Percentiles rank a stretch among this genome's conserved stretches.
Conservation (phyloP, 2,888 invertebrate species). For the Tachina lurida region DNA sequence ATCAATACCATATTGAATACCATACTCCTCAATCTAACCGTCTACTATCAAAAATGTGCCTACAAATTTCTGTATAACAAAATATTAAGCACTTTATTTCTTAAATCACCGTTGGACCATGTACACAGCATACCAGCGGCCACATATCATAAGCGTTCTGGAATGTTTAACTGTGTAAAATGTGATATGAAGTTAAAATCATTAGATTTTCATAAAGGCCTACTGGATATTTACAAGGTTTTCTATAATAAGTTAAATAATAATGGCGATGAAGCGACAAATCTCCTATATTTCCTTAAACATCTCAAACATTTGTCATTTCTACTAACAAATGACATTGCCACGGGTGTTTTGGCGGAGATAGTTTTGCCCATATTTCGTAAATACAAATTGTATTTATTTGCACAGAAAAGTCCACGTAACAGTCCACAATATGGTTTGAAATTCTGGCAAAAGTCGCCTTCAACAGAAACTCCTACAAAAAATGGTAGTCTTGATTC, state of each 20-base stretch:
- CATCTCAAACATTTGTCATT: conserved; percentile 81
- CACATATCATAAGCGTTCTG: conserved; percentile 28
- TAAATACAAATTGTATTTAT: conserved; percentile 74
- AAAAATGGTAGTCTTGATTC: conserved; percentile 57
- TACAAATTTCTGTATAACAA: conserved; percentile 80
- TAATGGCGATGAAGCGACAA: conserved; percentile 52
- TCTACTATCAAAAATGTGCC: conserved; percentile 77
- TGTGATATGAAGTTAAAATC: conserved; percentile 80
- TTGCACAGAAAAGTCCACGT: conserved; percentile 37
- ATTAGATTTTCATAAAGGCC: conserved; percentile 76
- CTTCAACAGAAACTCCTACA: conserved; percentile 35
- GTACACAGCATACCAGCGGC: background rate
- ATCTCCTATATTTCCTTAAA: conserved; percentile 77
- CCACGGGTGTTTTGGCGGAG: conserved; percentile 79
- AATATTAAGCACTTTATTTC: conserved; percentile 78
- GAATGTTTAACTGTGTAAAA: conserved; percentile 73
- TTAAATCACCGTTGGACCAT: conserved; percentile 64
- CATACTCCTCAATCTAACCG: conserved; percentile 72
- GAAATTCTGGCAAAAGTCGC: conserved; percentile 62
- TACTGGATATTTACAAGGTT: conserved; percentile 76
- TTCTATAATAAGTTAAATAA: conserved; percentile 65
- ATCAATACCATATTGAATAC: conserved; percentile 76
- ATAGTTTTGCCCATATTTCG: conserved; percentile 81
- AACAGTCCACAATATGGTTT: conserved; percentile 53
- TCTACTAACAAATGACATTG: conserved; percentile 78